phyloP scores from a whole-genome alignment of 2,797 vertebrate genomes.

The Enteromius radiatus region DNA sequence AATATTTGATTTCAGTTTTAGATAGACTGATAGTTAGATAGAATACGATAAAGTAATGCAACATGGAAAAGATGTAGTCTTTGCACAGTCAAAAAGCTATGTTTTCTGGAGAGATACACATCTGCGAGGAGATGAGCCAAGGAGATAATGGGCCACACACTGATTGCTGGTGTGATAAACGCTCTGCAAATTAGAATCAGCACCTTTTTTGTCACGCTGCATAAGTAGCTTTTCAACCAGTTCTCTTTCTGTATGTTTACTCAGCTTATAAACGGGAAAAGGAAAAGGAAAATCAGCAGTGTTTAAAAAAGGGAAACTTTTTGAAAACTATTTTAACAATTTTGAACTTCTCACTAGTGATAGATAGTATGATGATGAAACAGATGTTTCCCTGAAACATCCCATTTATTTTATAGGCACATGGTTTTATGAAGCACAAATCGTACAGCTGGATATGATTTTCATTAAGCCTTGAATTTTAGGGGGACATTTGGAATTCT shows the following conservation, averaged over 20 bases:
- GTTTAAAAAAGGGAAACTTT: conserved; percentile 25
- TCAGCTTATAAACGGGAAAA: conserved; percentile 30
- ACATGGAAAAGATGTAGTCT: conserved; percentile 47
- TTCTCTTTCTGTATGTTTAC: conserved; percentile 29
- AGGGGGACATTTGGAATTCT: not conserved
- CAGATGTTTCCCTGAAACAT: conserved; percentile 40
- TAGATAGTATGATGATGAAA: conserved; percentile 26
- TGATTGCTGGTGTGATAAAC: conserved; percentile 39
- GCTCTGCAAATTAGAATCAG: conserved; percentile 34
- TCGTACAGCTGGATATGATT: conserved; percentile 43
- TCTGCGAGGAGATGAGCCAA: conserved; percentile 62
- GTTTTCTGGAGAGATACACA: conserved; percentile 58
- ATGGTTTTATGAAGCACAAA: conserved; percentile 20
- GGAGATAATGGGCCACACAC: conserved; percentile 55
- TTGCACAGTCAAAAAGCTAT: conserved; percentile 3
- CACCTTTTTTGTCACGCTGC: conserved; percentile 14
- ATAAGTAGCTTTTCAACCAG: conserved; percentile 52
- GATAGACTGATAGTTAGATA: not conserved
- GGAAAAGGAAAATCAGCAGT: conserved; percentile 20
- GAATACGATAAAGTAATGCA: conserved; percentile 38
- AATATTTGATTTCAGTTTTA: not conserved
- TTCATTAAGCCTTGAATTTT: conserved; percentile 25
- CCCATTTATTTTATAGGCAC: conserved; percentile 30
- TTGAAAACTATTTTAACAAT: conserved; percentile 37
- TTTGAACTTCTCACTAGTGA: conserved; percentile 19